phyloP scores from a whole-genome alignment of 2,888 invertebrate species.

The Scaeva pyrastri region DNA sequence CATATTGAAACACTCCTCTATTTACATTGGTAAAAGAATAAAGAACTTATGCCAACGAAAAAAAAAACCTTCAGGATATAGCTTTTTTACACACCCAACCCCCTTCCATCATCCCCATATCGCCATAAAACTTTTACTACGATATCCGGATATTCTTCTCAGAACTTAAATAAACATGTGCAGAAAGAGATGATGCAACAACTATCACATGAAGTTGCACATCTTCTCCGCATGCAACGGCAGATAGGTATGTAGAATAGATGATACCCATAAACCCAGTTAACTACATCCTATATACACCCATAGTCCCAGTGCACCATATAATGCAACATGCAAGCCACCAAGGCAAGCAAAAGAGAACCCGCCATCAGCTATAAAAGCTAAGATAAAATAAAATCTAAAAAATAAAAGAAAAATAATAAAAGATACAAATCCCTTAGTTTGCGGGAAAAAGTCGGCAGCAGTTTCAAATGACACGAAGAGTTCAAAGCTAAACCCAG shows the following conservation, averaged over 20 bases:
- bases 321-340: slow-evolving; percentile 19
- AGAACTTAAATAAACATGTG: slow-evolving; percentile 16
- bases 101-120: too few species aligned
- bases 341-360: slow-evolving; percentile 6
- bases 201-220: slow-evolving; percentile 14
- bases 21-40: neutral
- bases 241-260: neutral
- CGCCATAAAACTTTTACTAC: slow-evolving; percentile 15
- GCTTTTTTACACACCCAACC: neutral
- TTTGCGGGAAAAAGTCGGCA: slow-evolving; percentile 12
- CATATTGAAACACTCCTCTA: neutral
- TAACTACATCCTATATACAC: slow-evolving; percentile 5
- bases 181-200: slow-evolving; percentile 48
- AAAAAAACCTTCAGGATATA: neutral
- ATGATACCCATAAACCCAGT: slow-evolving; percentile 56
- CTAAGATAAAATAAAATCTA: neutral
- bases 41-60: neutral
- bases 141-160: slow-evolving; percentile 1
- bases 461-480: slow-evolving; percentile 41
- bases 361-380: neutral
- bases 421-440: slow-evolving; percentile 26
- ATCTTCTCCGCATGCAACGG: neutral
- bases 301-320: slow-evolving; percentile 34
- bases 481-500: slow-evolving; percentile 36
- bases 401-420: too few species aligned